A percentile compares a stretch with the other conserved stretches of the same genome.
These are phyloP conservation scores for Festucalex cinctus DNA, from an alignment of 2,113 vertebrate species.

Conservation along the genomic window DNA sequence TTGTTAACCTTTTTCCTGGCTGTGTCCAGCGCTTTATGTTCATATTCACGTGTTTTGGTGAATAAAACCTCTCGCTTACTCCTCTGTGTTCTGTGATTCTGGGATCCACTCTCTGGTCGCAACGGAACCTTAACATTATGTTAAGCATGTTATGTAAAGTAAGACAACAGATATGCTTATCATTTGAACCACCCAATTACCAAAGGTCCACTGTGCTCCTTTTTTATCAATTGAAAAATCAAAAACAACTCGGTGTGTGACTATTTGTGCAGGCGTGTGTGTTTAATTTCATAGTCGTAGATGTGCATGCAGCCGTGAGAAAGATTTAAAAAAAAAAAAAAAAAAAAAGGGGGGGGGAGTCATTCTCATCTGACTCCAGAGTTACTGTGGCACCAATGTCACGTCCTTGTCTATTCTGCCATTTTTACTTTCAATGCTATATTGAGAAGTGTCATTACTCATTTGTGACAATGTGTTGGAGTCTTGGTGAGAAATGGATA, in stretches of 20 bases:
- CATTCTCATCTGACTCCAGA: slow-evolving; percentile 31
- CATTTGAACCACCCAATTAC: background rate
- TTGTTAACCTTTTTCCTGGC: too few relatives aligned
- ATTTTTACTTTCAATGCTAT: slow-evolving; percentile 60
- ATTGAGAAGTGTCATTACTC: slow-evolving; percentile 64
- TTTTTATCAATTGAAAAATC: too few relatives aligned
- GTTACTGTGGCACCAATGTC: slow-evolving; percentile 55
- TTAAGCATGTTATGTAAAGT: too few relatives aligned
- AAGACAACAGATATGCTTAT: background rate
- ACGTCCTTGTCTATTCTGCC: slow-evolving; percentile 65
- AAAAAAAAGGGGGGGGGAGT: too few relatives aligned
- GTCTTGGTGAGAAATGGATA: slow-evolving; percentile 48
- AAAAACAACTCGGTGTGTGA: too few relatives aligned
- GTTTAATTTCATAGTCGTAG: too few relatives aligned
- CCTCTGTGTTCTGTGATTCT: too few relatives aligned
- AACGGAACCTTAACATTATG: too few relatives aligned
- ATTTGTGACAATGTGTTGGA: slow-evolving; percentile 56
- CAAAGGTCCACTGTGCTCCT: background rate
- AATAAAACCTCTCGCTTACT: too few relatives aligned
- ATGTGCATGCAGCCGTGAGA: background rate
- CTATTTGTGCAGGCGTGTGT: background rate
- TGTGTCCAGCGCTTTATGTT: too few relatives aligned
- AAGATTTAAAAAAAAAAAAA: background rate
- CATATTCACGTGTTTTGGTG: too few relatives aligned
- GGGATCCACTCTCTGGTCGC: too few relatives aligned